These are phyloP conservation scores for Ashinkailepas kermadecensis DNA, from an alignment of 2,888 invertebrate species.

Conservation along the genomic window DNA sequence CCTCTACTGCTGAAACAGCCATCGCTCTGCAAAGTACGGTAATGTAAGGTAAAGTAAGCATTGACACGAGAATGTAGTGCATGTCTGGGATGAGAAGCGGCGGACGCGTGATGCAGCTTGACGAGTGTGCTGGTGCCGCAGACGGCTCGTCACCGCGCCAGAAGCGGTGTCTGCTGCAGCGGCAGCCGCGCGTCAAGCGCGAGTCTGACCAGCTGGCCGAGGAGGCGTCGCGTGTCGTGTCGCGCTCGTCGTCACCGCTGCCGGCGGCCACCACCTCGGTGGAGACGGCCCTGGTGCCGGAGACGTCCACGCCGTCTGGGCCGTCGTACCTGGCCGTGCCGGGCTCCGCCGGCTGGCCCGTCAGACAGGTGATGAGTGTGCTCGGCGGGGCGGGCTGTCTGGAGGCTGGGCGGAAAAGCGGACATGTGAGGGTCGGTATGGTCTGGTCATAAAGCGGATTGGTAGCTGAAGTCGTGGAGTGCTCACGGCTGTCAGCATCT, in stretches of 20 bases:
- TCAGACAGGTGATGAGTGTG: neutral
- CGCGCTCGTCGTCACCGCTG: neutral
- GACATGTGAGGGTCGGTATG: too few species aligned
- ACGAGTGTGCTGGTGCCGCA: neutral
- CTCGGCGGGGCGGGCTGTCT: too few species aligned
- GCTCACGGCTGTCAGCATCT: too few species aligned
- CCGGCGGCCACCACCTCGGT: neutral
- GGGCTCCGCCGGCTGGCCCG: conserved; percentile 1
- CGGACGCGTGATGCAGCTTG: too few species aligned
- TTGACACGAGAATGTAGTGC: too few species aligned
- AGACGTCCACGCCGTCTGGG: neutral
- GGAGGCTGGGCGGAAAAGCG: too few species aligned
- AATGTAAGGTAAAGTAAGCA: too few species aligned
- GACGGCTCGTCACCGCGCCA: conserved; percentile 10
- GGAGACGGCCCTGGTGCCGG: neutral
- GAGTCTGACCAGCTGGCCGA: neutral
- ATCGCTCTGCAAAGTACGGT: too few species aligned
- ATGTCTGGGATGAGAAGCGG: too few species aligned
- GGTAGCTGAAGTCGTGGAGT: too few species aligned
- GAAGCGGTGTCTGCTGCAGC: conserved; percentile 15
- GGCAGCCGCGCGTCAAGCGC: conserved; percentile 5
- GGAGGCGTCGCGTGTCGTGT: neutral
- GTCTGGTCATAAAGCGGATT: too few species aligned
- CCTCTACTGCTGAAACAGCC: too few species aligned
- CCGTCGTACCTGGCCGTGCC: conserved; percentile 6